phyloP scores from a whole-genome alignment of 2,797 vertebrate species.

The Tadarida brasiliensis region DNA sequence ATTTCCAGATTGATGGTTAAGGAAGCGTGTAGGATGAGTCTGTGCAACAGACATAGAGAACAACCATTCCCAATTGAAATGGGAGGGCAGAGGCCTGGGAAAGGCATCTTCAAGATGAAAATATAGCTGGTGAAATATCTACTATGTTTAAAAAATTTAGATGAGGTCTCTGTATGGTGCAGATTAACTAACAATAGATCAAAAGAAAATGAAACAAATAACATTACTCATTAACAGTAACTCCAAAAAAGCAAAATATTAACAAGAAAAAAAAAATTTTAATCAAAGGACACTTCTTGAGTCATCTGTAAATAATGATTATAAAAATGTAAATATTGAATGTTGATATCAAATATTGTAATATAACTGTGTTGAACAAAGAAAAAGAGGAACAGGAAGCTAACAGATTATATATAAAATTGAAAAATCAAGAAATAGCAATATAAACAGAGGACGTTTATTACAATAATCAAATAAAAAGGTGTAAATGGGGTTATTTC shows the following conservation, averaged over 20 bases:
- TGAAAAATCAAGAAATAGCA: not conserved
- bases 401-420: slow-evolving; percentile 4
- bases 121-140: not conserved
- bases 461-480: slow-evolving; percentile 10
- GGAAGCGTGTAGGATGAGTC: not conserved
- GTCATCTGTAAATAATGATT: not conserved
- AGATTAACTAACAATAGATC: not conserved
- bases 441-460: not conserved
- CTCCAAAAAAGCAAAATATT: not conserved
- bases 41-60: not conserved
- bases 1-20: not conserved
- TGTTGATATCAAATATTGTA: not conserved
- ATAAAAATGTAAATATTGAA: not conserved
- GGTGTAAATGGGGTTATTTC: not conserved
- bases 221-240: not conserved
- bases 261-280: not conserved
- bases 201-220: not conserved
- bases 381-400: not conserved
- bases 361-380: not conserved
- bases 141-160: not conserved
- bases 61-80: not conserved
- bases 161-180: not conserved
- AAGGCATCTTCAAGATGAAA: not conserved
- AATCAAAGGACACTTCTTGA: not conserved
- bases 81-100: not conserved